These are phyloP conservation scores for Penaeus indicus DNA, from an alignment of 1,140 invertebrate species.

Conservation along the genomic window DNA sequence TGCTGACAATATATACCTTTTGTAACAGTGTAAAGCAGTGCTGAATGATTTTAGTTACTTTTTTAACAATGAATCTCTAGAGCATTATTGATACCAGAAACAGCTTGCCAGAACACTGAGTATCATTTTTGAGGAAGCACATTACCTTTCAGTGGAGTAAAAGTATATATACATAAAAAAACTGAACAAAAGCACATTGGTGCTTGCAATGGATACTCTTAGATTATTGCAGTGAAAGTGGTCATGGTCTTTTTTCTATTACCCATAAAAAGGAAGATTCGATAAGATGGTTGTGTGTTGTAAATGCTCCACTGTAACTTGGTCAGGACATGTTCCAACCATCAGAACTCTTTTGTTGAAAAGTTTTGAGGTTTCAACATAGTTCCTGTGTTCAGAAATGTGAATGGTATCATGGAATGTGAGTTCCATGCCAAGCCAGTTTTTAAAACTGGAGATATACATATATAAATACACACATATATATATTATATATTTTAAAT, in stretches of 20 bases:
- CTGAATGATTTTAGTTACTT: constrained; percentile 24
- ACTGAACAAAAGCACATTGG: too few species aligned
- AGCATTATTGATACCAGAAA: constrained; percentile 39
- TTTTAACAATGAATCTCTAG: constrained; percentile 42
- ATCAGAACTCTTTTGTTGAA: constrained; percentile 18
- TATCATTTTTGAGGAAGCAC: constrained; percentile 31
- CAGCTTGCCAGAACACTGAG: constrained; percentile 22
- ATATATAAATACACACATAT: too few species aligned
- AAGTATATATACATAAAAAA: too few species aligned
- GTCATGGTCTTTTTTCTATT: neutral
- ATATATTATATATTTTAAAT: constrained; percentile 16
- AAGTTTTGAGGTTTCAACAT: constrained; percentile 23
- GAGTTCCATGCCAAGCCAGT: constrained; percentile 16
- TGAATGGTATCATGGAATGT: neutral
- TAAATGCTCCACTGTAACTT: constrained; percentile 5
- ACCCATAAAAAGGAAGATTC: neutral
- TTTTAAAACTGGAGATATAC: neutral
- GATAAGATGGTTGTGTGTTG: constrained; percentile 24
- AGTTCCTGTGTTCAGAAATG: constrained; percentile 16
- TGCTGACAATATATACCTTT: too few species aligned
- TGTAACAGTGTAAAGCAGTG: too few species aligned
- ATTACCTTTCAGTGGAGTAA: constrained; percentile 33
- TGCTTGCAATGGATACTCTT: too few species aligned
- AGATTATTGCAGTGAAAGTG: too few species aligned
- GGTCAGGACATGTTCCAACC: constrained; percentile 17